Base-by-base conservation (phyloP, 1,140 invertebrate species). In the Orius laevigatus region DNA sequence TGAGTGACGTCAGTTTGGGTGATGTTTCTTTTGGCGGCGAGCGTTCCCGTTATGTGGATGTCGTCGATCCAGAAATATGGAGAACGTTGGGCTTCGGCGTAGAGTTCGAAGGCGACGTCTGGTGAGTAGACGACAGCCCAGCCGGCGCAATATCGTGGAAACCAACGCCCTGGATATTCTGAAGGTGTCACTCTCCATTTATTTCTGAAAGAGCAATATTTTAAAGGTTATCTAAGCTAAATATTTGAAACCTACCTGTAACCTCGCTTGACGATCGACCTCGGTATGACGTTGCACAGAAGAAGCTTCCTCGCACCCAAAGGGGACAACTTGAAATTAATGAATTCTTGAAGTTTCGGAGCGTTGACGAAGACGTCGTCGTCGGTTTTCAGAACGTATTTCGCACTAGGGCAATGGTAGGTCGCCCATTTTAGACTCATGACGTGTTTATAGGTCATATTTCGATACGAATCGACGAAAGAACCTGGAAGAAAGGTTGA, bases 31-130 rank as follows among this genome's bases (percentile, higher is more conserved):
- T 49, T 45, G 12, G 36, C 5, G 2, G 76, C 73, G 47, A 85
- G 59, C 6, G 75, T 75, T 20, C 84, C 85, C 1, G 84, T 87
- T 14, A 88, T 67, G 55, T 80, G 76, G 9, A 86, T 81, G 65
- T 88, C 84, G 60, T 89, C 84, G 41, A 88, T 83, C 85, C 85
- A 89, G 66, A 89, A 87, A 61, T 78, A 85, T 4, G 66, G 64
- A 9, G 70, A 59, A 11, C 52, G 54, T 58, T 81, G 77, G 2
- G 76, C 75, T 48, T 73, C 68, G 47, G 63, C 63, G 51, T 80
- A 80, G n/a, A 84, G 58, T 14, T 70, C 60, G 54, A 72, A 72
- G 18, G 76, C 71, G 33, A 78, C 75, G 63, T 84, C 79, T 10
- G 74, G 69, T 0, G 81, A 79, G 55, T 82, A 82, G 4, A 85